Evolutionary conservation across 1,140 invertebrate species (phyloP), one percentile per base, ranked within the genome.

Genomic region (Lepidurus packardi): DNA sequence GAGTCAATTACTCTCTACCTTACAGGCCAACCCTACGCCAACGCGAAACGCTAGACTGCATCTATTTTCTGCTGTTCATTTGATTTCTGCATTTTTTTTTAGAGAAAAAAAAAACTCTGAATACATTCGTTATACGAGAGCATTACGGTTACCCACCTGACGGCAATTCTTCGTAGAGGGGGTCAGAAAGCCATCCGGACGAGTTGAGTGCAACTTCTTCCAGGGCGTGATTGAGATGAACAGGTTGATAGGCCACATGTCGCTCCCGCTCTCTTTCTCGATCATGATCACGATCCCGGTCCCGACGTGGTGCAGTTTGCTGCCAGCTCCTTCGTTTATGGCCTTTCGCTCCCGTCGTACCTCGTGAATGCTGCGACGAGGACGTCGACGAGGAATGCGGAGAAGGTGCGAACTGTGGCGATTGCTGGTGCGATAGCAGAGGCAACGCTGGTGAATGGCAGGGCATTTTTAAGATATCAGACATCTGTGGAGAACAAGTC

Each of bases 361-460:
- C 53, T 21, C 53, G 53, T 16, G 53, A 65, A 65, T 65, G 53
- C 53, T 65, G 53, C 53, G 53, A 65, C 21, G 53, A 21, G 53
- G 53, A 65, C 13, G 53, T 65, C 21, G 53, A 65, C 21, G 53
- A 65, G 1, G 53, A 65, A 65, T 65, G 53, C 13, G 53, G 53
- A 7, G 53, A 65, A 65, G 53, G 53, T 13, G 53, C 53, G 53
- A 65, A 65, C 8, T 65, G 53, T 8, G 53, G 53, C 13, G 53
- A 65, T 16, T 65, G 53, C 53, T 65, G 53, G 53, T 65, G 53
- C 6, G 53, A 65, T 65, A 65, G 13, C 8, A 65, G 53, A 11
- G 53, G 53, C 53, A 65, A 65, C 2, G 53, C 53, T 65, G 53
- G 53, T 21, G 53, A 65, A 65, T 65, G 53, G 21, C 53, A 65